phyloP scores from a whole-genome alignment of 2,113 vertebrate genomes.

The Rhadina sibilatrix region DNA sequence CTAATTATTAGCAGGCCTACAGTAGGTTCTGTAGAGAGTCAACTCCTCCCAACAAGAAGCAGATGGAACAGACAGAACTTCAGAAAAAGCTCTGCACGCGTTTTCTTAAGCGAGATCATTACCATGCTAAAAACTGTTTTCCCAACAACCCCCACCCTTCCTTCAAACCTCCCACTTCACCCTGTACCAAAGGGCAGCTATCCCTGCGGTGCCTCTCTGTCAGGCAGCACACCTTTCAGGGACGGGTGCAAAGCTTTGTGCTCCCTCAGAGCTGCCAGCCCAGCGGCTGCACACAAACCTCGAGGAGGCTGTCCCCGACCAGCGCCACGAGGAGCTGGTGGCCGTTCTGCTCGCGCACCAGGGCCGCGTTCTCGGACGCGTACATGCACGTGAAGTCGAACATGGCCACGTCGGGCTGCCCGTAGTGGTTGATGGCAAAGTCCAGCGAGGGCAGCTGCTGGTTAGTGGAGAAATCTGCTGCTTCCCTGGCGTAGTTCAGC shows the following conservation, averaged over 20 bases:
- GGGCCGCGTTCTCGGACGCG: slow-evolving; percentile 92
- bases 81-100: not conserved
- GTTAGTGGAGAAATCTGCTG: slow-evolving; percentile 95
- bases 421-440: slow-evolving; percentile 98
- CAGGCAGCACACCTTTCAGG: accelerated
- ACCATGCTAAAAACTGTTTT: not conserved
- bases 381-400: slow-evolving; percentile 99
- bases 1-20: not conserved
- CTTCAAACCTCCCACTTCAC: not conserved
- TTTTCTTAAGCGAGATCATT: not conserved
- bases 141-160: not conserved
- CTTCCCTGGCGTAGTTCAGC: slow-evolving; percentile 90
- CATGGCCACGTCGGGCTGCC: slow-evolving; percentile 97
- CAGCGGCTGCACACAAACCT: slow-evolving; percentile 85
- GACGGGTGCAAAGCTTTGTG: not conserved
- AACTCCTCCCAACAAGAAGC: not conserved
- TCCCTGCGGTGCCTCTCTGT: not conserved
- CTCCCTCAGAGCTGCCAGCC: not conserved
- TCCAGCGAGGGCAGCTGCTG: slow-evolving; percentile 91
- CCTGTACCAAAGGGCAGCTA: not conserved
- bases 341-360: slow-evolving; percentile 89
- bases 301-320: slow-evolving; percentile 94
- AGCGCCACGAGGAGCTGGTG: slow-evolving; percentile 90
- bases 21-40: not conserved
- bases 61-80: not conserved